Evolutionary conservation across 1,140 invertebrate genomes (phyloP).

Genomic region (Probaryconus sp.): DNA sequence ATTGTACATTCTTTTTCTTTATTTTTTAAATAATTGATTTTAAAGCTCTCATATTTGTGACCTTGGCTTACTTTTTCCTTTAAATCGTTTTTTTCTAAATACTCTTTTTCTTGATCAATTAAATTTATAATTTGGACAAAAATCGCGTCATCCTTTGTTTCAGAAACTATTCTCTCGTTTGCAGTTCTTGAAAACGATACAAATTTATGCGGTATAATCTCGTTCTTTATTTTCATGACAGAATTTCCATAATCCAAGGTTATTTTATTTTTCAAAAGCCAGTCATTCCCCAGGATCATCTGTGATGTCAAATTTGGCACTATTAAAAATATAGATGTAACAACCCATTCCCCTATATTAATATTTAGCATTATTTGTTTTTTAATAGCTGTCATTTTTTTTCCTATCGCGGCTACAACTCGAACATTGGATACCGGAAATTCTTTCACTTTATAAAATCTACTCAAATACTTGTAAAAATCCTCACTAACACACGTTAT

Average conservation of each 20-base stretch:
- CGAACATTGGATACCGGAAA: conserved; percentile 16
- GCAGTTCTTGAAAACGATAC: too few species aligned
- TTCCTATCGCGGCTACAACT: conserved; percentile 5
- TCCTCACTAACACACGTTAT: conserved; percentile 34
- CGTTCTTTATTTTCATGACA: too few species aligned
- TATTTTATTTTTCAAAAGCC: conserved; percentile 2
- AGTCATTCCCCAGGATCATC: conserved; percentile 16
- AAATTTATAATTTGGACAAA: too few species aligned
- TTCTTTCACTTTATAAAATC: not conserved
- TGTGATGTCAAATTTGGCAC: not conserved
- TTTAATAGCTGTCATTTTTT: conserved; percentile 8
- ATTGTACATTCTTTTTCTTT: too few species aligned
- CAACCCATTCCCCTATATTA: not conserved
- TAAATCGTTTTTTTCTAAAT: too few species aligned
- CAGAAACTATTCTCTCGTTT: too few species aligned
- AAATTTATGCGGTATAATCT: too few species aligned
- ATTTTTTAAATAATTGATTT: too few species aligned
- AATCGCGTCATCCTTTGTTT: too few species aligned
- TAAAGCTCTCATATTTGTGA: too few species aligned
- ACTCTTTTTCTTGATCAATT: too few species aligned
- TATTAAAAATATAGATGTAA: conserved; percentile 5
- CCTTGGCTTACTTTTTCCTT: too few species aligned
- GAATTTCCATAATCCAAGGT: not conserved
- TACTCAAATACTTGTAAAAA: conserved; percentile 18
- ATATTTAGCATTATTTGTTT: conserved; percentile 7